Evolutionary conservation across 2,797 vertebrate species (phyloP).

Genomic region (Tinamus major): DNA sequence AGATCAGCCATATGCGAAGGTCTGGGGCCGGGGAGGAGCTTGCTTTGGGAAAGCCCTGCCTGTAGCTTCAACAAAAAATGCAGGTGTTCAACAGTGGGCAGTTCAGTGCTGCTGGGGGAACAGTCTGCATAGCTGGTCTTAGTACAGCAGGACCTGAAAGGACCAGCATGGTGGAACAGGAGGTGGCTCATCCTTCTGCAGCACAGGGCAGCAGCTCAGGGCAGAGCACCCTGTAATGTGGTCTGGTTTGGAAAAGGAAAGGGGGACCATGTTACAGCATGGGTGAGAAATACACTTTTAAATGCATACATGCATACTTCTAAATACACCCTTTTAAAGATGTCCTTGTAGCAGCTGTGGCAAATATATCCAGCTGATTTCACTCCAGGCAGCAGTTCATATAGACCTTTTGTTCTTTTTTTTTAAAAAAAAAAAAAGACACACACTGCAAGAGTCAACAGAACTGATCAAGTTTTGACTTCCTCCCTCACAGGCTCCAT

Average conservation of each 20-base stretch:
- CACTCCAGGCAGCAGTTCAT: background rate
- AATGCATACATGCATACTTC: too few relatives aligned
- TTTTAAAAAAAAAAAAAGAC: background rate
- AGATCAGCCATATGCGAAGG: background rate
- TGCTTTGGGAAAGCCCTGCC: background rate
- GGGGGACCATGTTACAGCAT: background rate
- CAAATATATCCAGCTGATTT: background rate
- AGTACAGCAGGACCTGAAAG: background rate
- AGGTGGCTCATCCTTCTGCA: background rate
- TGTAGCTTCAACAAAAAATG: background rate
- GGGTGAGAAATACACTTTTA: background rate
- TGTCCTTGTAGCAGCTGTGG: background rate
- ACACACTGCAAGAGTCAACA: background rate
- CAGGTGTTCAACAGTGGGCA: background rate
- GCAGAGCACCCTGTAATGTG: background rate
- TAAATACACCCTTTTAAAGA: background rate
- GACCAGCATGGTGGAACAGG: background rate
- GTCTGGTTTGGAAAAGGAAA: background rate
- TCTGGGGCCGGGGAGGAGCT: background rate
- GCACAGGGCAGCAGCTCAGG: background rate
- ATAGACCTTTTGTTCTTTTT: background rate
- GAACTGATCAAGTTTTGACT: background rate
- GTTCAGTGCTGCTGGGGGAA: background rate
- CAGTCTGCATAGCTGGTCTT: background rate
- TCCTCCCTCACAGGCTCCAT: slow-evolving; percentile 85